Evolutionary conservation across 92 coral and sea anemone genomes (phyloP).

Genomic region (Palythoa grandis): DNA sequence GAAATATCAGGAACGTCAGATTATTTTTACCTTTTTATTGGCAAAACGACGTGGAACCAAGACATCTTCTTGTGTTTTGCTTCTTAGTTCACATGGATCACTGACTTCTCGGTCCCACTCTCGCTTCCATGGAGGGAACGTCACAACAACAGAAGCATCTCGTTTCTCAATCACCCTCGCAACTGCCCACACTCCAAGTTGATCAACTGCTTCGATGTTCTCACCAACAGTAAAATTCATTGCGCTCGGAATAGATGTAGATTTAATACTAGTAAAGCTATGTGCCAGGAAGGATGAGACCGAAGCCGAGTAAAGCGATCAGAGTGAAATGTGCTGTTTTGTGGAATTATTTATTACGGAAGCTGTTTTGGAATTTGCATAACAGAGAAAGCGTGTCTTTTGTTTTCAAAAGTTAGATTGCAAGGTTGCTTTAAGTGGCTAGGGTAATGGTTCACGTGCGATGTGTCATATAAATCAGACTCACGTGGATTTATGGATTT

Average conservation of each 20-base stretch:
- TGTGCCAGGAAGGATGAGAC: neutral
- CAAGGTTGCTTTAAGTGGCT: too few species aligned
- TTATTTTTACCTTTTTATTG: conserved; percentile 29
- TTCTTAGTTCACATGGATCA: conserved; percentile 5
- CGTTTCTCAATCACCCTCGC: conserved; percentile 17
- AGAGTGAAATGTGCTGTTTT: neutral
- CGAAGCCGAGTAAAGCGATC: neutral
- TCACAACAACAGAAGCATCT: conserved; percentile 13
- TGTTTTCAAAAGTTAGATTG: neutral
- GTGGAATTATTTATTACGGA: neutral
- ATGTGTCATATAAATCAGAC: neutral
- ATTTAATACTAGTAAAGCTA: neutral
- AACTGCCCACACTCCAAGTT: conserved; percentile 38
- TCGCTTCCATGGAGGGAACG: conserved; percentile 34
- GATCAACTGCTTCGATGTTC: conserved; percentile 37
- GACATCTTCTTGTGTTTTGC: conserved; percentile 15
- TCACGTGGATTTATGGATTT: neutral
- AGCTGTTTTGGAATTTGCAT: neutral
- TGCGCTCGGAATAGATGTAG: neutral
- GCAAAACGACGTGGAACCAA: conserved; percentile 34
- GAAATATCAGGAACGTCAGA: neutral
- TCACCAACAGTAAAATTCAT: conserved; percentile 46
- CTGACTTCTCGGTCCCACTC: neutral
- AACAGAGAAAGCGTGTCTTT: neutral
- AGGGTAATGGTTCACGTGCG: neutral